Evolutionary conservation across 1,140 invertebrate genomes (phyloP).

Genomic region (Lethocerus indicus): DNA sequence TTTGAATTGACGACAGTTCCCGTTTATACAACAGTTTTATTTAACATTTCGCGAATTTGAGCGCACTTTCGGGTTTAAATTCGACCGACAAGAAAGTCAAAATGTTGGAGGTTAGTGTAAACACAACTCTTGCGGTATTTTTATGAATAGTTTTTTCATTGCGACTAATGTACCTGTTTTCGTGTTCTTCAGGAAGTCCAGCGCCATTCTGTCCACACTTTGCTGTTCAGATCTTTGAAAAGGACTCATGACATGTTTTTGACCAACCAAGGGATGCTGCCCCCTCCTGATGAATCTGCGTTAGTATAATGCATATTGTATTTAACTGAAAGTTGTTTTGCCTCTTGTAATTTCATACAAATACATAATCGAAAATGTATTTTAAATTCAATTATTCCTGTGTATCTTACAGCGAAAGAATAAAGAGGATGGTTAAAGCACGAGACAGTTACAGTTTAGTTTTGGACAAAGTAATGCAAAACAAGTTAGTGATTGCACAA

Average conservation of each 20-base stretch:
- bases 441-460: slow-evolving; percentile 77
- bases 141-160: too few species aligned
- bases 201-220: slow-evolving; percentile 88
- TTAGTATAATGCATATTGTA: slow-evolving; percentile 32
- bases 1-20: too few species aligned
- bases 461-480: slow-evolving; percentile 56
- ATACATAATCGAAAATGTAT: not conserved
- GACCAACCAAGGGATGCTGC: slow-evolving; percentile 70
- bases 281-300: slow-evolving; percentile 66
- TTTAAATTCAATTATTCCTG: not conserved
- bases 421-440: slow-evolving; percentile 60
- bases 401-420: slow-evolving; percentile 45
- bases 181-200: slow-evolving; percentile 57
- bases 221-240: slow-evolving; percentile 94
- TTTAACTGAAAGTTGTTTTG: slow-evolving; percentile 9
- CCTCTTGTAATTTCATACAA: not conserved
- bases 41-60: too few species aligned
- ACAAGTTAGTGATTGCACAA: too few species aligned
- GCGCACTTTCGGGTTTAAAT: too few species aligned
- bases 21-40: too few species aligned
- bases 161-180: too few species aligned
- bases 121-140: too few species aligned
- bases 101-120: too few species aligned
- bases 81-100: too few species aligned
- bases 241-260: slow-evolving; percentile 96